Conservation (phyloP, 2,113 vertebrate species). For the Vombatus ursinus region DNA sequence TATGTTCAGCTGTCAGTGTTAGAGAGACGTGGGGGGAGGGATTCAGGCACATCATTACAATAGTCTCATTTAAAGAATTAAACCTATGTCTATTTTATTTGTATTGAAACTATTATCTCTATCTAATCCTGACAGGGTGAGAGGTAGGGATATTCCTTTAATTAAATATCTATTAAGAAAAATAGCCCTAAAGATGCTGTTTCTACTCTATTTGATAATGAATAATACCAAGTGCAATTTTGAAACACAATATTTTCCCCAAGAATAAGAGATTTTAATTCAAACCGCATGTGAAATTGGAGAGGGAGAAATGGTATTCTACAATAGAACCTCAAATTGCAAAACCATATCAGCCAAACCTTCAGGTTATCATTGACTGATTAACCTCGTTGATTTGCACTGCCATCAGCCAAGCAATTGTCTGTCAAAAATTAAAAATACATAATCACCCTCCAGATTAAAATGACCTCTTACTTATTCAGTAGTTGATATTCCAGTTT, state of each 20-base stretch:
- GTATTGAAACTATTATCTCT: constrained; percentile 24
- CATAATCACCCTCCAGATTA: not conserved
- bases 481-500: not conserved
- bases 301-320: constrained; percentile 22
- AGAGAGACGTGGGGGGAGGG: not conserved
- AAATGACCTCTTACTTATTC: not conserved
- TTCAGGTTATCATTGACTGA: constrained; percentile 51
- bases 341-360: constrained; percentile 35
- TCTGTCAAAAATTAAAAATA: not conserved
- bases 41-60: not conserved
- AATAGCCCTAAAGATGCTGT: constrained; percentile 60
- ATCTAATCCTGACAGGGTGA: not conserved
- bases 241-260: constrained; percentile 58
- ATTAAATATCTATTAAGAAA: constrained; percentile 61
- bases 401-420: not conserved
- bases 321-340: constrained; percentile 46
- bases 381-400: constrained; percentile 35
- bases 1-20: not conserved
- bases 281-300: constrained; percentile 64
- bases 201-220: constrained; percentile 53
- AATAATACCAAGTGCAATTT: constrained; percentile 61
- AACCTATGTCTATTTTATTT: not conserved
- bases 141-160: constrained; percentile 37
- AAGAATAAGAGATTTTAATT: constrained; percentile 58
- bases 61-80: not conserved